Evolutionary conservation across 1,140 invertebrate genomes (phyloP).

Genomic region (Orchestia grillus): DNA sequence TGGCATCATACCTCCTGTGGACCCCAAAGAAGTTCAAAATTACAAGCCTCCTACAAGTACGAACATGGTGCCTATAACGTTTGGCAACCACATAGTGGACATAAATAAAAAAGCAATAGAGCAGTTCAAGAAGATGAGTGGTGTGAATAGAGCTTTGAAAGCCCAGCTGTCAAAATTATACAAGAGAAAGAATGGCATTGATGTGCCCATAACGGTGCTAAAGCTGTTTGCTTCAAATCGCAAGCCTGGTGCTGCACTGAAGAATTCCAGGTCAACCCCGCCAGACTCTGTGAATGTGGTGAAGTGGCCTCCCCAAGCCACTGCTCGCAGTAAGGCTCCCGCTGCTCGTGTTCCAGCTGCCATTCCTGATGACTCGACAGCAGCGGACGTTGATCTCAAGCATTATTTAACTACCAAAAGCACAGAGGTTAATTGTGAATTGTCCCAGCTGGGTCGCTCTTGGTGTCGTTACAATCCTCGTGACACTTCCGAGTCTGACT

Average conservation of each 20-base stretch:
- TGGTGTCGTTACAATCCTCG: slow-evolving; percentile 18
- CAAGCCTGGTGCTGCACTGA: not conserved
- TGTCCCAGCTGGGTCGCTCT: slow-evolving; percentile 39
- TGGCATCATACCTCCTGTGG: slow-evolving; percentile 56
- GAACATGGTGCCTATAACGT: slow-evolving; percentile 34
- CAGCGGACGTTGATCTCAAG: slow-evolving; percentile 26
- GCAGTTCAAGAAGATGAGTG: slow-evolving; percentile 56
- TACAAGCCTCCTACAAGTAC: slow-evolving; percentile 13
- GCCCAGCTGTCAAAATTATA: slow-evolving; percentile 52
- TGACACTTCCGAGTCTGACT: not conserved
- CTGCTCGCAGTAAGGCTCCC: not conserved
- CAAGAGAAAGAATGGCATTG: slow-evolving; percentile 40
- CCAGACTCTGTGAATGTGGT: slow-evolving; percentile 46
- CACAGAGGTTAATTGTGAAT: slow-evolving; percentile 17
- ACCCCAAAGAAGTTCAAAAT: slow-evolving; percentile 30
- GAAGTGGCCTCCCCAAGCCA: slow-evolving; percentile 48
- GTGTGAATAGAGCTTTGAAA: slow-evolving; percentile 53
- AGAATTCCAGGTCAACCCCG: not conserved
- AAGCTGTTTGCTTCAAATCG: slow-evolving; percentile 50
- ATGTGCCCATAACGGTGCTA: slow-evolving; percentile 49
- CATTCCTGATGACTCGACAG: not conserved
- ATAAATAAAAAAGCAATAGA: slow-evolving; percentile 56
- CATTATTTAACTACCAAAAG: slow-evolving; percentile 47
- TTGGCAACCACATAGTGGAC: slow-evolving; percentile 50
- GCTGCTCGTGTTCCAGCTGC: not conserved